A percentile compares a stretch with the other conserved stretches of the same genome.
These are phyloP conservation scores for Conops quadrifasciatus DNA, from an alignment of 2,888 invertebrate genomes.

Conservation along the genomic window DNA sequence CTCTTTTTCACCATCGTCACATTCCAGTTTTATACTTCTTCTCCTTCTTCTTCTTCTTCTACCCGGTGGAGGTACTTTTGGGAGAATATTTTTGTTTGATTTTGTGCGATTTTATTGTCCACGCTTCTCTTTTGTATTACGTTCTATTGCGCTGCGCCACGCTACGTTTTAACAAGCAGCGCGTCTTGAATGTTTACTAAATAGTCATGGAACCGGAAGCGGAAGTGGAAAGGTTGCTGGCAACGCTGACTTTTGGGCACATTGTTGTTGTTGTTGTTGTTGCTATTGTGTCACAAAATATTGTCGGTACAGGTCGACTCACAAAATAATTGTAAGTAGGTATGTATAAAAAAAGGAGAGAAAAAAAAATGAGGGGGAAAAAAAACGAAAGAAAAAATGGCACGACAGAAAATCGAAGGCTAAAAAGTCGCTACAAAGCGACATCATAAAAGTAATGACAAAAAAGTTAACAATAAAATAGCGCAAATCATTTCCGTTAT, in stretches of 20 bases:
- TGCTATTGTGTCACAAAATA: background rate
- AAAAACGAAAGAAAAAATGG: too few species aligned
- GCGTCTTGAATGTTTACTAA: background rate
- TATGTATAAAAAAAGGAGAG: too few species aligned
- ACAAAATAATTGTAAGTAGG: background rate
- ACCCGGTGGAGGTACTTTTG: background rate
- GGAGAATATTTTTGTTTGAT: constrained; percentile 11
- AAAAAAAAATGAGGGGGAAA: too few species aligned
- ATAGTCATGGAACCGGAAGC: constrained; percentile 1
- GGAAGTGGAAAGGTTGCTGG: constrained; percentile 6
- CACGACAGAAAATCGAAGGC: too few species aligned
- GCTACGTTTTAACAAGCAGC: constrained; percentile 6
- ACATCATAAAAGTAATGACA: too few species aligned
- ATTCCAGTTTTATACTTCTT: background rate
- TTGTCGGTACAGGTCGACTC: background rate
- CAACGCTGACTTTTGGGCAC: background rate
- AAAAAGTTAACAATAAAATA: too few species aligned
- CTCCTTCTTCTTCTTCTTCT: background rate
- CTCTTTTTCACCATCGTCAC: background rate
- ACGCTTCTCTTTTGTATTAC: background rate
- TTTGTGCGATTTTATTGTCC: background rate
- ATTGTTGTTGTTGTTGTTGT: background rate
- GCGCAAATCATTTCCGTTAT: too few species aligned
- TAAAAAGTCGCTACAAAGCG: too few species aligned
- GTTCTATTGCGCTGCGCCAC: background rate